Evolutionary conservation across 2,113 vertebrate species (phyloP).

Genomic region (Cryptomyrus ogoouensis): DNA sequence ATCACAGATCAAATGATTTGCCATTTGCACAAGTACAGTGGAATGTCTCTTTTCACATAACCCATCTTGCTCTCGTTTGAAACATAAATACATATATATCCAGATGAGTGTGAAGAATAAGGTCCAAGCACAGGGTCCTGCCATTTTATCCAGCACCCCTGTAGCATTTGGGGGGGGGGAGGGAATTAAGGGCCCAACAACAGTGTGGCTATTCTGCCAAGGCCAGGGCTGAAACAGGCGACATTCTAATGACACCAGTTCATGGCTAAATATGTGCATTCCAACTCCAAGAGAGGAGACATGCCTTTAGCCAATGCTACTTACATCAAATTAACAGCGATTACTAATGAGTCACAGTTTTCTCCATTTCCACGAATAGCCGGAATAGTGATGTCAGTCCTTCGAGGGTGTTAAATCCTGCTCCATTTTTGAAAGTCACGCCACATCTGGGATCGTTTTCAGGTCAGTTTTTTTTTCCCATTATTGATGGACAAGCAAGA

Average conservation of each 20-base stretch:
- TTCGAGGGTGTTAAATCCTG: background rate
- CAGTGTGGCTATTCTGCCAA: background rate
- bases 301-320: background rate
- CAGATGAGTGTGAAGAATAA: background rate
- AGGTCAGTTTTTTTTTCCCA: background rate
- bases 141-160: background rate
- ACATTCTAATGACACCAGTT: background rate
- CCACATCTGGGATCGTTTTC: conserved; percentile 9
- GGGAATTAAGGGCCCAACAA: background rate
- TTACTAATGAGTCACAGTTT: background rate
- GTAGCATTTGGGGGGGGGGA: background rate
- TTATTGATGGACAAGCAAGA: background rate
- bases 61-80: background rate
- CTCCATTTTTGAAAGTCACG: background rate
- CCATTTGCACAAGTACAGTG: background rate
- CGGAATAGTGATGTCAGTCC: background rate
- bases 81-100: background rate
- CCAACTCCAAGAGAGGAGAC: background rate
- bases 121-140: background rate
- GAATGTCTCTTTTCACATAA: background rate
- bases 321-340: background rate
- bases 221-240: background rate
- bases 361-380: background rate
- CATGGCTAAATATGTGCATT: background rate
- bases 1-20: background rate